These are phyloP conservation scores for Choristoneura rosaceana DNA, from an alignment of 2,888 invertebrate genomes.

Conservation along the genomic window DNA sequence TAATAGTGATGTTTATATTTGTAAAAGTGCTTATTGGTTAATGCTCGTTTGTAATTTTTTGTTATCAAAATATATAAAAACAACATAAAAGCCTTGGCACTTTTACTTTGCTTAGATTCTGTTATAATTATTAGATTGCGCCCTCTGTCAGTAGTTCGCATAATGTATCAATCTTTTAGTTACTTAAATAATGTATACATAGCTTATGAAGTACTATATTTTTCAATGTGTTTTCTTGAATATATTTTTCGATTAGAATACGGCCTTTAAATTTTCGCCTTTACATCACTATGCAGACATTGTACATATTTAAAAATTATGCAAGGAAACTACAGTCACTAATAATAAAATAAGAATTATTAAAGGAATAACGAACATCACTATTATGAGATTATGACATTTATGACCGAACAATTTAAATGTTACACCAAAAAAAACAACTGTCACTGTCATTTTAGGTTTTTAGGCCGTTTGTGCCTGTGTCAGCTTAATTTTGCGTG, in stretches of 20 bases:
- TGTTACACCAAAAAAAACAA: background rate
- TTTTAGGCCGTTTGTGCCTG: no score
- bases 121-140: background rate
- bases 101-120: background rate
- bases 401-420: background rate
- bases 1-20: background rate
- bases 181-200: conserved; percentile 3
- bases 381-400: no score
- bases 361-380: background rate
- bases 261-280: background rate
- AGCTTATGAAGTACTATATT: background rate
- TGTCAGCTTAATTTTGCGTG: background rate
- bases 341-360: background rate
- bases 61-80: no score
- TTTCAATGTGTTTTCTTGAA: conserved; percentile 13
- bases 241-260: conserved; percentile 3
- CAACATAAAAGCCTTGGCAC: background rate
- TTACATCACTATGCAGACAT: background rate
- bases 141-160: background rate
- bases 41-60: no score
- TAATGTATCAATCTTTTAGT: conserved; percentile 1
- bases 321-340: background rate
- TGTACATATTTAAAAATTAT: background rate
- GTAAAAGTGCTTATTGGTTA: background rate
- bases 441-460: no score